Base-by-base conservation (phyloP, 2,888 invertebrate genomes). In the Cerastoderma edule region DNA sequence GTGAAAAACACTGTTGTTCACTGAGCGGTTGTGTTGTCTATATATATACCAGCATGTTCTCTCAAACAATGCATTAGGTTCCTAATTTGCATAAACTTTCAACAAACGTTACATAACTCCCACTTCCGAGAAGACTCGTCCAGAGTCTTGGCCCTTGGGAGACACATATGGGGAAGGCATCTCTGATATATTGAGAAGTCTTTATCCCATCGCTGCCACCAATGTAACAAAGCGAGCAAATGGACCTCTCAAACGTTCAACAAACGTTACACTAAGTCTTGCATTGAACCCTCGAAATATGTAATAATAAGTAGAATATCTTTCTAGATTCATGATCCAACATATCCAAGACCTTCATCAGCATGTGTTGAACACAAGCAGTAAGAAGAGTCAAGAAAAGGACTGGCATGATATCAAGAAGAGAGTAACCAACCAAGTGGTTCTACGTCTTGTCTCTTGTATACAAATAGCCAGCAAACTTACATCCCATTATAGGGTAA, bases 401-500 rank as follows among this genome's bases (percentile, higher is more conserved):
- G 87, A 90, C 28, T 92, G 91, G 92, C 64, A 57, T 54, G 83
- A 72, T 4, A 87, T 91, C 10, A 65, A 87, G 74, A 87, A 86
- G 4, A 78, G 90, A 46, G 87, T 92, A 22, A 81, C 79, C 69
- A 89, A 91, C 53, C 93, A 93, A 82, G 75, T 92, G 1, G 84
- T 91, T 2, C 86, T 94, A 1, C 83, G 93, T 35, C 83, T 92
- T 0, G 83, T 92, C 4, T 90, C 93, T 2, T 92, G 93, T 77
- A 91, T 93, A 75, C 93, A 93, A 75, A 90, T 94, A 53, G 93
- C 93, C 67, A 93, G 93, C 81, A 94, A 94, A 84, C 85, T 93
- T 16, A 90, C 90, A 30, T 92, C 92, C 32, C 92, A 92, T 80
- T 91, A 93, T 68, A 91, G 89, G 83, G 92, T 93, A 82, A 74